Conservation (phyloP, 2,113 vertebrate genomes). For the Neodontobutis hainanensis region DNA sequence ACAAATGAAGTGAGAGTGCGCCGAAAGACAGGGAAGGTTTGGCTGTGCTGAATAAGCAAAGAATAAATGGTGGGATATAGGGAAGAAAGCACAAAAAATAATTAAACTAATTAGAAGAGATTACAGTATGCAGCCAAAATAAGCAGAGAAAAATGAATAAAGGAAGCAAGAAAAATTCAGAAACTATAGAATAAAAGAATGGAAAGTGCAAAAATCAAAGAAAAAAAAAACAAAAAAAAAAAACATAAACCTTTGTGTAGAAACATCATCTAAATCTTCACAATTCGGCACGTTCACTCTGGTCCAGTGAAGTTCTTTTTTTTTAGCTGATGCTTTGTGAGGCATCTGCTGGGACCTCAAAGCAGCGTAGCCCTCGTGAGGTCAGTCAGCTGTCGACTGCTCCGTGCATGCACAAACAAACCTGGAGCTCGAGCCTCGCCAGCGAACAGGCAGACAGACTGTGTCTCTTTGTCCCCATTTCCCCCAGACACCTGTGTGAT, state of each 20-base stretch:
- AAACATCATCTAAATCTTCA: constrained; percentile 39
- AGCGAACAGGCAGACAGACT: constrained; percentile 48
- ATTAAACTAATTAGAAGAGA: not conserved
- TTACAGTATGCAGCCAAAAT: not conserved
- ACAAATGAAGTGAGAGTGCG: constrained; percentile 66
- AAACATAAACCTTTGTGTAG: constrained; percentile 35
- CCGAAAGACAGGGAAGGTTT: constrained; percentile 21
- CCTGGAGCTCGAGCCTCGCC: constrained; percentile 59
- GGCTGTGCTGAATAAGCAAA: constrained; percentile 40
- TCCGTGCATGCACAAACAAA: constrained; percentile 61
- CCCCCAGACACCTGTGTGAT: constrained; percentile 73
- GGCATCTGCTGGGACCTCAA: constrained; percentile 76
- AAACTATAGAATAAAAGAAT: not conserved
- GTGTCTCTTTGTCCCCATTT: constrained; percentile 71
- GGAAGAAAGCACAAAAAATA: not conserved
- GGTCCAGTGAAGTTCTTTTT: constrained; percentile 59
- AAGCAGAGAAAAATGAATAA: not conserved
- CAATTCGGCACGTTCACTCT: constrained; percentile 67
- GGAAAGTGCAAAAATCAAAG: not conserved
- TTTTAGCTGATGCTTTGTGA: constrained; percentile 36
- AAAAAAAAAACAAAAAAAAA: not conserved
- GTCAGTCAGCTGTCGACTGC: constrained; percentile 73
- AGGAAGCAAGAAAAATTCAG: not conserved
- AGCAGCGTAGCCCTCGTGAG: constrained; percentile 66
- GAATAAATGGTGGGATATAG: constrained; percentile 13